Conservation (phyloP, 2,113 vertebrate species). For the Octodon degus region DNA sequence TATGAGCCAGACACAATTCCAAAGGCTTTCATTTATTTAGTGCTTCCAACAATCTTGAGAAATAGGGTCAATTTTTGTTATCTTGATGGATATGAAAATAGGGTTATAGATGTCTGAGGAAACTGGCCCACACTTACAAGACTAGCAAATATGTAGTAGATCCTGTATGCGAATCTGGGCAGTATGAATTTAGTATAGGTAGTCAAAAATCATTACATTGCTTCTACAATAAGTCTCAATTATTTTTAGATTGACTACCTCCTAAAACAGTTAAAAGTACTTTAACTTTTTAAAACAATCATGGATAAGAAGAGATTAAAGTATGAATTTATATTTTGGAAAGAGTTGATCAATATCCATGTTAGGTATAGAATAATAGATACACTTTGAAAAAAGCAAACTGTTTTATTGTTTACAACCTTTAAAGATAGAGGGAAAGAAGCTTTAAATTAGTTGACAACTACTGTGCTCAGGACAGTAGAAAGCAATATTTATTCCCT, state of each 20-base stretch:
- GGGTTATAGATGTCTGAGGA: not conserved
- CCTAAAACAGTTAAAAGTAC: not conserved
- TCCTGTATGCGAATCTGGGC: not conserved
- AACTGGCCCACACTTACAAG: not conserved
- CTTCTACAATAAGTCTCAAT: not conserved
- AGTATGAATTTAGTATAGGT: not conserved
- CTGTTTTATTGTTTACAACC: not conserved
- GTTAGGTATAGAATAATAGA: not conserved
- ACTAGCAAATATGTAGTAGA: constrained; percentile 1
- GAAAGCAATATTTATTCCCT: constrained; percentile 53
- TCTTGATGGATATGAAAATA: not conserved
- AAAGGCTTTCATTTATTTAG: not conserved
- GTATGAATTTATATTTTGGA: not conserved
- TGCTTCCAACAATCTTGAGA: constrained; percentile 11
- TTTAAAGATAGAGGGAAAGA: not conserved
- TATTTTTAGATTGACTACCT: not conserved
- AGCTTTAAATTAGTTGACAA: constrained; percentile 26
- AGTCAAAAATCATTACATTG: not conserved
- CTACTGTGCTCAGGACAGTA: not conserved
- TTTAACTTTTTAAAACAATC: not conserved
- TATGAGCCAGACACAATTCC: not conserved
- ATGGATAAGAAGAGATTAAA: not conserved
- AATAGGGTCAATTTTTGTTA: not conserved
- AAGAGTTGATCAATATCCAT: constrained; percentile 43
- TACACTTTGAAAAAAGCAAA: not conserved